A percentile compares a stretch with the other conserved stretches of the same genome.
phyloP scores from a whole-genome alignment of 2,113 vertebrate genomes.

The Brevimyrus niger region DNA sequence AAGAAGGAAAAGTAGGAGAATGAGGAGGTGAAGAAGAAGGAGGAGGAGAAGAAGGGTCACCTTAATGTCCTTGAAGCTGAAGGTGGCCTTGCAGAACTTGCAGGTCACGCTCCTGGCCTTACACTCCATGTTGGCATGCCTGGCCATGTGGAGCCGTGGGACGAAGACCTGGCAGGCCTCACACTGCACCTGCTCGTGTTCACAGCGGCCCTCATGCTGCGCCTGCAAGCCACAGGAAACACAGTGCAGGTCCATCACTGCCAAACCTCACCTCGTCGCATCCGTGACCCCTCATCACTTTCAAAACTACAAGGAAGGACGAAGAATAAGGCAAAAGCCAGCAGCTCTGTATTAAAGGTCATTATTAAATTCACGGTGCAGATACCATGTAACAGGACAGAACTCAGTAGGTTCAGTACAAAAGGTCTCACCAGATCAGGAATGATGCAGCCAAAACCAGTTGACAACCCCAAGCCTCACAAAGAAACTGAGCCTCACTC shows the following conservation, averaged over 20 bases:
- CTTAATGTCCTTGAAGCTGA: slow-evolving; percentile 58
- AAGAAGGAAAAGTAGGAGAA: background rate
- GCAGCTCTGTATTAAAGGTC: background rate
- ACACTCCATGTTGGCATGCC: slow-evolving; percentile 62
- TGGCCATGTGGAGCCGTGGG: slow-evolving; percentile 53
- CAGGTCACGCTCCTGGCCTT: slow-evolving; percentile 64
- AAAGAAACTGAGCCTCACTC: background rate
- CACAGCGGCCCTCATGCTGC: slow-evolving; percentile 60
- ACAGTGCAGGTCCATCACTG: background rate
- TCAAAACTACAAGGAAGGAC: background rate
- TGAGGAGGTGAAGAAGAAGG: background rate
- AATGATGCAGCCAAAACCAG: background rate
- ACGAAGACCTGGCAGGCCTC: slow-evolving; percentile 51
- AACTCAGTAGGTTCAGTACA: background rate
- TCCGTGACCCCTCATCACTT: background rate
- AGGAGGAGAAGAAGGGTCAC: slow-evolving; percentile 32
- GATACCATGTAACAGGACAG: background rate
- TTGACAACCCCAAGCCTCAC: background rate
- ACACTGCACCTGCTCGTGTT: slow-evolving; percentile 50
- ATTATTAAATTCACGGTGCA: background rate
- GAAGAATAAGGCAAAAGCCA: background rate
- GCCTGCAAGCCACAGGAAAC: slow-evolving; percentile 35
- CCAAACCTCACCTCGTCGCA: background rate
- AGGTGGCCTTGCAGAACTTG: slow-evolving; percentile 60
- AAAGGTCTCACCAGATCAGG: background rate